These are phyloP conservation scores for Polyploca ridens DNA, from an alignment of 2,888 invertebrate genomes.

Conservation along the genomic window DNA sequence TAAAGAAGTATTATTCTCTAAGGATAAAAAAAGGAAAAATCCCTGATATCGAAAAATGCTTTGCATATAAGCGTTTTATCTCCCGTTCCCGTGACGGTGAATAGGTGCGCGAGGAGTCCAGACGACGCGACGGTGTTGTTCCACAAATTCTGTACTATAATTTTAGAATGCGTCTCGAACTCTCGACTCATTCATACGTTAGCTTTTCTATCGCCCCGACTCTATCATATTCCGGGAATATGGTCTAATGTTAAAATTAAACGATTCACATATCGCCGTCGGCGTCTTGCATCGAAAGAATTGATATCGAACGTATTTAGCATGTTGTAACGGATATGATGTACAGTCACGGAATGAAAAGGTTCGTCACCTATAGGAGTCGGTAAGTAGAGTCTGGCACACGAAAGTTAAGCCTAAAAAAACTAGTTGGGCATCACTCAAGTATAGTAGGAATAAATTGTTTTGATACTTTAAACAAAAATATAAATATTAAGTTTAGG, in stretches of 20 bases:
- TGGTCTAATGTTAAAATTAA: slow-evolving; percentile 54
- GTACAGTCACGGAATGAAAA: background rate
- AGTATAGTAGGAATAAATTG: too few species aligned
- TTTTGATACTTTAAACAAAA: too few species aligned
- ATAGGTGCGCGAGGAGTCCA: background rate
- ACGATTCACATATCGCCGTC: slow-evolving; percentile 19
- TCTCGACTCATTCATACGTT: slow-evolving; percentile 29
- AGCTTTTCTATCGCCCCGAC: slow-evolving; percentile 16
- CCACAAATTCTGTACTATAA: slow-evolving; percentile 20
- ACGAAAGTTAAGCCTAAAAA: too few species aligned
- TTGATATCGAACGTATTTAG: background rate
- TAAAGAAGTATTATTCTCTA: too few species aligned
- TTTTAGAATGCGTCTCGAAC: slow-evolving; percentile 25
- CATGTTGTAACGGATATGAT: background rate
- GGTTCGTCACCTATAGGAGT: too few species aligned
- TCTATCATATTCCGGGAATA: slow-evolving; percentile 51
- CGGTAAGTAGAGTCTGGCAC: too few species aligned
- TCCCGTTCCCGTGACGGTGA: background rate
- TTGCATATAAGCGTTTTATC: background rate
- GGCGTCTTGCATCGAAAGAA: background rate
- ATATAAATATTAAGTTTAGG: too few species aligned
- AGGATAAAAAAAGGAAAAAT: too few species aligned
- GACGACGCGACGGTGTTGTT: slow-evolving; percentile 14
- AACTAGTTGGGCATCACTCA: too few species aligned
- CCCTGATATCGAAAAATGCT: background rate